phyloP scores from a whole-genome alignment of 2,113 vertebrate species.

The Channa maculata region DNA sequence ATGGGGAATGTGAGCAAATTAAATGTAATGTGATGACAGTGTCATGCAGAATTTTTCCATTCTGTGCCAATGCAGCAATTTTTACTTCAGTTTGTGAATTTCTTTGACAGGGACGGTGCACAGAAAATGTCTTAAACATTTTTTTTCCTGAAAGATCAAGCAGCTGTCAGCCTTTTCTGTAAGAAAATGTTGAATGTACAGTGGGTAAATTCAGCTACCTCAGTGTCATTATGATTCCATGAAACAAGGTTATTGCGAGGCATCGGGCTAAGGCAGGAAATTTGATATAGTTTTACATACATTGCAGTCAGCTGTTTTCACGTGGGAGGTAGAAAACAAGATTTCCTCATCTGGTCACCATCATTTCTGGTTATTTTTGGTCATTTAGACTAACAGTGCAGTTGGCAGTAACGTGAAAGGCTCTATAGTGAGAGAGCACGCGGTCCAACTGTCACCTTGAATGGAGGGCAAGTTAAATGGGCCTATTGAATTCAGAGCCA shows the following conservation, averaged over 20 bases:
- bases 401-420: not conserved
- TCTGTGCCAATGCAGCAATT: not conserved
- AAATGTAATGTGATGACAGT: not conserved
- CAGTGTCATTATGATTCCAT: not conserved
- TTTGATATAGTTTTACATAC: not conserved
- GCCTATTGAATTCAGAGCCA: not conserved
- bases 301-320: not conserved
- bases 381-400: too few species aligned
- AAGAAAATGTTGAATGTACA: not conserved
- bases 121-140: too few species aligned
- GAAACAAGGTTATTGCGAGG: not conserved
- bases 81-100: not conserved
- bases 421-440: not conserved
- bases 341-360: not conserved
- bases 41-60: too few species aligned
- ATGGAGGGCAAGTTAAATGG: conserved; percentile 13
- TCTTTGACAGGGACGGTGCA: too few species aligned
- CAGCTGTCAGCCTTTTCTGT: not conserved
- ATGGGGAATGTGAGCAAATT: not conserved
- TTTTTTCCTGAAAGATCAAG: too few species aligned
- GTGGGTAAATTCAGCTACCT: not conserved
- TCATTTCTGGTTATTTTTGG: not conserved
- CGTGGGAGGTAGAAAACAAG: not conserved
- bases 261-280: conserved; percentile 2
- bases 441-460: not conserved